Percentiles rank a stretch among this genome's conserved stretches.
Conservation (phyloP, 2,113 vertebrate genomes). For the Bufo gargarizans region DNA sequence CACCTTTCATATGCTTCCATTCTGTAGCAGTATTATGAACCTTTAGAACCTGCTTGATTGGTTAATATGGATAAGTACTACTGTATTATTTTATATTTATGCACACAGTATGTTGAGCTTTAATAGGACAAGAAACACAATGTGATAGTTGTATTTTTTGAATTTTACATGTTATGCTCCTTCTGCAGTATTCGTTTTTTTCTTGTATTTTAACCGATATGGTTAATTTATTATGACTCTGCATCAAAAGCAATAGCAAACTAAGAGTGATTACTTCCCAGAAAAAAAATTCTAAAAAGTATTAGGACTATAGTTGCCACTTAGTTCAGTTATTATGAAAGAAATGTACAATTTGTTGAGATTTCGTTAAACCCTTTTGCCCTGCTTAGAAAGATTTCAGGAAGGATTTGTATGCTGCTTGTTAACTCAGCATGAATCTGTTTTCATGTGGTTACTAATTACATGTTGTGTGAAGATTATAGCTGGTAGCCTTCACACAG, state of each 20-base stretch:
- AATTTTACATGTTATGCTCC: neutral
- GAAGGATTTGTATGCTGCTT: constrained; percentile 38
- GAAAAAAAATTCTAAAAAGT: neutral
- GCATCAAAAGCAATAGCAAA: neutral
- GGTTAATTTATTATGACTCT: neutral
- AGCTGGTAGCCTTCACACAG: neutral
- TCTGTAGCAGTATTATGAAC: neutral
- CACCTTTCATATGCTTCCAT: neutral
- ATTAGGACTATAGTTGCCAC: neutral
- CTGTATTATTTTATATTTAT: neutral
- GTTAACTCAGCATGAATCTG: constrained; percentile 8
- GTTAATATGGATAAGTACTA: neutral
- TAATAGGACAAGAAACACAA: neutral
- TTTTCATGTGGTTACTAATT: constrained; percentile 17
- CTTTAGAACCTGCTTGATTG: neutral
- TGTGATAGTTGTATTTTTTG: neutral
- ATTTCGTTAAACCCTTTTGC: constrained; percentile 31
- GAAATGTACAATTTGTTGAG: neutral
- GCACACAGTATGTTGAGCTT: neutral
- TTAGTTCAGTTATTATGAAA: neutral
- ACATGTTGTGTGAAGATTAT: constrained; percentile 12
- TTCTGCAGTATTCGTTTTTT: neutral
- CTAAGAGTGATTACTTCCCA: neutral
- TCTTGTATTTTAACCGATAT: too few species aligned
- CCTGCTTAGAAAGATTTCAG: constrained; percentile 13